These are phyloP conservation scores for Steinernema feltiae DNA, from an alignment of 1,140 invertebrate species.

Conservation along the genomic window DNA sequence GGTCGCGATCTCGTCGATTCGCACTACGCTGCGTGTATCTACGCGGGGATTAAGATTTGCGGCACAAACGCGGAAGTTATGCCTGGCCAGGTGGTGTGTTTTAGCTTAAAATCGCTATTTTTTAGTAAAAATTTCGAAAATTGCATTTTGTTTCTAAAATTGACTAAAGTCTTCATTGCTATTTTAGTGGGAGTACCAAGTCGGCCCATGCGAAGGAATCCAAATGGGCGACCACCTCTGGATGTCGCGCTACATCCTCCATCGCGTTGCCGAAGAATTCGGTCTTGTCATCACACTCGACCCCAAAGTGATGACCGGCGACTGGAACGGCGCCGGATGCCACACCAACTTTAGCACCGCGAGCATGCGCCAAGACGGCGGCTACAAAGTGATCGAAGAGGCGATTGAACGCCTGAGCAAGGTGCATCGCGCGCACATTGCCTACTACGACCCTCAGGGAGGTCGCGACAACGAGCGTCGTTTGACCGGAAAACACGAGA, in stretches of 20 bases:
- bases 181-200: slow-evolving; percentile 62
- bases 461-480: slow-evolving; percentile 73
- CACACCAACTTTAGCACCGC: slow-evolving; percentile 82
- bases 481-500: slow-evolving; percentile 79
- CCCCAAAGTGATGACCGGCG: slow-evolving; percentile 70
- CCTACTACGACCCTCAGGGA: slow-evolving; percentile 77
- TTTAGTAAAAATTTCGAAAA: background rate
- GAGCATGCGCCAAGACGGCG: slow-evolving; percentile 75
- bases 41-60: slow-evolving; percentile 77
- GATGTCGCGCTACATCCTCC: slow-evolving; percentile 75
- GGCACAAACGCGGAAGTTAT: slow-evolving; percentile 88
- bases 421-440: slow-evolving; percentile 78
- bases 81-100: slow-evolving; percentile 67
- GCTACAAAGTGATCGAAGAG: slow-evolving; percentile 63
- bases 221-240: slow-evolving; percentile 78
- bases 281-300: slow-evolving; percentile 76
- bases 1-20: slow-evolving; percentile 87
- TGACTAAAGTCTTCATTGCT: background rate
- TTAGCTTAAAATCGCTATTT: background rate
- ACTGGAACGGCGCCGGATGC: slow-evolving; percentile 86
- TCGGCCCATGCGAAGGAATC: slow-evolving; percentile 69
- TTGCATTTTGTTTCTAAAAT: background rate
- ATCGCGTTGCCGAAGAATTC: slow-evolving; percentile 79
- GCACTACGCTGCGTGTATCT: slow-evolving; percentile 71
- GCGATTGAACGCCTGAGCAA: slow-evolving; percentile 71